Conservation (phyloP, 2,113 vertebrate species). For the Zootoca vivipara region DNA sequence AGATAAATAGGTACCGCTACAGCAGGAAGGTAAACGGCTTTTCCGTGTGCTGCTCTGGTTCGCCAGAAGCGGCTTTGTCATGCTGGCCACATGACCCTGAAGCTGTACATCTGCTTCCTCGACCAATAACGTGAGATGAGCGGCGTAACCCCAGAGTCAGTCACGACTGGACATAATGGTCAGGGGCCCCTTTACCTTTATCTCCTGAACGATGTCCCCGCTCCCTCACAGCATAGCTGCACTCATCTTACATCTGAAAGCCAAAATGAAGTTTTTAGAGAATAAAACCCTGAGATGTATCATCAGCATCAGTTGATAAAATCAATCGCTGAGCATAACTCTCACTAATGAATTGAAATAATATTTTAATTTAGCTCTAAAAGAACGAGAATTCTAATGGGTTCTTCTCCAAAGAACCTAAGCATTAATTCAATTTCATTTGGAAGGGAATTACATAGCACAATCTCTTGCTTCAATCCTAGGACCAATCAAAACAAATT, state of each 20-base stretch:
- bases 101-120: no score
- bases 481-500: conserved; percentile 13
- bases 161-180: no score
- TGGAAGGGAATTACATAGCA: conserved; percentile 4
- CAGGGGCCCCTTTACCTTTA: not conserved
- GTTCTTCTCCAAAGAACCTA: conserved; percentile 7
- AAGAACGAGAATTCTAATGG: conserved; percentile 28
- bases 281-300: conserved; percentile 4
- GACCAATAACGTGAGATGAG: no score
- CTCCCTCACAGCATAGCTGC: not conserved
- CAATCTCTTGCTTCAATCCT: not conserved
- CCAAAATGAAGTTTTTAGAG: conserved; percentile 7
- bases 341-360: conserved; percentile 15
- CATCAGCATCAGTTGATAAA: conserved; percentile 33
- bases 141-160: no score
- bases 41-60: no score
- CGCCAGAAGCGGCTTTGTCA: no score
- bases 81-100: no score
- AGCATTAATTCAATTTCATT: conserved; percentile 28
- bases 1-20: no score
- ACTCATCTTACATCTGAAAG: conserved; percentile 7
- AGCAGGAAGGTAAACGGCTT: no score
- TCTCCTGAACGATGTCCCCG: not conserved
- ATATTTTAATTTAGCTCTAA: conserved; percentile 41
- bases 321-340: conserved; percentile 8